Conservation (phyloP, 2,888 invertebrate species). For the Caenorhabditis imperialis region DNA sequence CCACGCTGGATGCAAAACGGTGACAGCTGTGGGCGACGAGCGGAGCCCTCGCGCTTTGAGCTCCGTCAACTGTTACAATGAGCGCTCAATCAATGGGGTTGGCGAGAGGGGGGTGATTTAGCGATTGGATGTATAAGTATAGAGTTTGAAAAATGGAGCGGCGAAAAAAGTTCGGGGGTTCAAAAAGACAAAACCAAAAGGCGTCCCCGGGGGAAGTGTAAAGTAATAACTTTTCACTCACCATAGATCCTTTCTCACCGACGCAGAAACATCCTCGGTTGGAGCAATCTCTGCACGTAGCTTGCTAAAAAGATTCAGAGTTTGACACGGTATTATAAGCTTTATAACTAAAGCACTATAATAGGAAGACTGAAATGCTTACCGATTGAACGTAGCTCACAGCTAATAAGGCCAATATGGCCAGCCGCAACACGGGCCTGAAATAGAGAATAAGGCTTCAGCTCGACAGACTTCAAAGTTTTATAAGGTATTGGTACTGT, state of each 20-base stretch:
- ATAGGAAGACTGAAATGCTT: conserved; percentile 24
- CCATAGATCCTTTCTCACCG: conserved; percentile 78
- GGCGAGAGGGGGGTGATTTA: conserved; percentile 4
- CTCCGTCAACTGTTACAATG: conserved; percentile 43
- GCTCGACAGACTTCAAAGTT: too few relatives aligned
- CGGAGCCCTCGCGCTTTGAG: background rate
- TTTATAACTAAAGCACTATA: conserved; percentile 6
- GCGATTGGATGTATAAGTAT: too few relatives aligned
- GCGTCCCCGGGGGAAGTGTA: background rate
- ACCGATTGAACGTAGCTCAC: conserved; percentile 62
- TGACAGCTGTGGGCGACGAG: conserved; percentile 46
- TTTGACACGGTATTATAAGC: background rate
- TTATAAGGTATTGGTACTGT: too few relatives aligned
- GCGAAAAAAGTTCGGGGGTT: too few relatives aligned
- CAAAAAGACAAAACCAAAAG: background rate
- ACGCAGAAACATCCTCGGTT: conserved; percentile 78
- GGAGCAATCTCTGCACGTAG: conserved; percentile 77
- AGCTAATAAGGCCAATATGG: conserved; percentile 52
- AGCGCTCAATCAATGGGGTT: conserved; percentile 32
- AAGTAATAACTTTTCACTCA: conserved; percentile 52
- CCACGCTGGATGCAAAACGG: conserved; percentile 33
- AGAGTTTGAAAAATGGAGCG: too few relatives aligned
- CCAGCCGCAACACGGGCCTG: conserved; percentile 62
- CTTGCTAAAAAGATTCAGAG: conserved; percentile 71
- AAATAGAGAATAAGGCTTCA: background rate